Evolutionary conservation across 1,140 invertebrate species (phyloP).

Genomic region (Hypsibius dujardini): DNA sequence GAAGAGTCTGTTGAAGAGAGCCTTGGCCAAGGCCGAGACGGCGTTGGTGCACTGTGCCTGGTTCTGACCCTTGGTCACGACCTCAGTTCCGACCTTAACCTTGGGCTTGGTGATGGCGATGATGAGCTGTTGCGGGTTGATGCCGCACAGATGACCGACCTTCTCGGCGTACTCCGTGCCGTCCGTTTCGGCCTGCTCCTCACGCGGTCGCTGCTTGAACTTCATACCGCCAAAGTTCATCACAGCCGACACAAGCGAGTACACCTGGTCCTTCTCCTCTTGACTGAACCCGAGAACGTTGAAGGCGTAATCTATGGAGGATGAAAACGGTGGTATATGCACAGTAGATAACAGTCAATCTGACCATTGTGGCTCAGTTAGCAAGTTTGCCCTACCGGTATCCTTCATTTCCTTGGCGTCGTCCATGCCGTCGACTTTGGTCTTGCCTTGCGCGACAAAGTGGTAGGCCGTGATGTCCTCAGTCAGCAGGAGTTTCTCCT

Average conservation of each 20-base stretch:
- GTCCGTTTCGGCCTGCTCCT: constrained; percentile 47
- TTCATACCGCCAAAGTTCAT: constrained; percentile 46
- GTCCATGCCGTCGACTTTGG: constrained; percentile 67
- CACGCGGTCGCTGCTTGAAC: constrained; percentile 46
- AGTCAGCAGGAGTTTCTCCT: constrained; percentile 47
- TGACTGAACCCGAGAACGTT: constrained; percentile 42
- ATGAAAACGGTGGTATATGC: too few relatives aligned
- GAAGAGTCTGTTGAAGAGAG: constrained; percentile 89
- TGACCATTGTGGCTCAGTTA: too few relatives aligned
- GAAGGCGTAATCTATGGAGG: constrained; percentile 41
- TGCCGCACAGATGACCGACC: constrained; percentile 3
- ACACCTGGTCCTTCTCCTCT: constrained; percentile 42
- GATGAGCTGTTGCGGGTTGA: constrained; percentile 21
- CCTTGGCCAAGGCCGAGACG: constrained; percentile 66
- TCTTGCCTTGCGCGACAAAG: constrained; percentile 74
- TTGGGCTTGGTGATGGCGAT: constrained; percentile 51
- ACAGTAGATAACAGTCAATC: too few relatives aligned
- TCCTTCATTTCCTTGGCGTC: constrained; percentile 27
- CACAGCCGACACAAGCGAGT: constrained; percentile 42
- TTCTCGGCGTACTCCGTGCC: constrained; percentile 4
- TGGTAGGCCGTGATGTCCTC: constrained; percentile 52
- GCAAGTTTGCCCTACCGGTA: too few relatives aligned
- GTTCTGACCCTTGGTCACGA: constrained; percentile 91
- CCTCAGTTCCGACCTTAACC: constrained; percentile 98
- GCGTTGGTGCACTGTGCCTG: background rate